These are phyloP conservation scores for Podilymbus podiceps DNA, from an alignment of 2,113 vertebrate genomes.

Conservation along the genomic window DNA sequence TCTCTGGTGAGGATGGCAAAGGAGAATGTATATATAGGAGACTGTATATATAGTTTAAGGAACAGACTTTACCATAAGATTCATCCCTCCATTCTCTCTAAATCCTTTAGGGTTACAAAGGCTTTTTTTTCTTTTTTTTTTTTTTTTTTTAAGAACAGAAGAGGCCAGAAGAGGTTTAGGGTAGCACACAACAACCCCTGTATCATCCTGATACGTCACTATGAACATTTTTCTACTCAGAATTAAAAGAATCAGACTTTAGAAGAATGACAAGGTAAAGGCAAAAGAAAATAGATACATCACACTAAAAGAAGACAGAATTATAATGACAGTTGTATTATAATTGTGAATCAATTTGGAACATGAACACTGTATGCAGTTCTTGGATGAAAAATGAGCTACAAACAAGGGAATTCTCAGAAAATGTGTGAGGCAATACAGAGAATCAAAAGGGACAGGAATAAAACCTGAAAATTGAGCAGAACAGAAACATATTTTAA, in stretches of 20 bases:
- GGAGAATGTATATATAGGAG: background rate
- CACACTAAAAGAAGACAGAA: background rate
- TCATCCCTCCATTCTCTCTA: background rate
- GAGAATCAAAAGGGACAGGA: background rate
- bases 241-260: background rate
- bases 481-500: background rate
- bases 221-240: background rate
- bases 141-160: background rate
- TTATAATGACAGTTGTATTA: background rate
- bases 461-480: background rate
- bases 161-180: background rate
- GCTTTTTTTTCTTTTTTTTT: too few species aligned
- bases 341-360: background rate
- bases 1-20: background rate
- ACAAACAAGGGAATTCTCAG: background rate
- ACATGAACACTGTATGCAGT: background rate
- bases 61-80: background rate
- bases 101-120: background rate
- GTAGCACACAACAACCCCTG: fast-evolving
- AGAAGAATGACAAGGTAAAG: background rate
- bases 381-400: background rate
- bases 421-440: background rate
- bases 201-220: background rate
- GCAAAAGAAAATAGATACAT: background rate
- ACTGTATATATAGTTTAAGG: background rate